Percentiles rank a stretch among this genome's conserved stretches.
These are phyloP conservation scores for Oncorhynchus gorbuscha DNA, from an alignment of 2,113 vertebrate species.

Conservation along the genomic window DNA sequence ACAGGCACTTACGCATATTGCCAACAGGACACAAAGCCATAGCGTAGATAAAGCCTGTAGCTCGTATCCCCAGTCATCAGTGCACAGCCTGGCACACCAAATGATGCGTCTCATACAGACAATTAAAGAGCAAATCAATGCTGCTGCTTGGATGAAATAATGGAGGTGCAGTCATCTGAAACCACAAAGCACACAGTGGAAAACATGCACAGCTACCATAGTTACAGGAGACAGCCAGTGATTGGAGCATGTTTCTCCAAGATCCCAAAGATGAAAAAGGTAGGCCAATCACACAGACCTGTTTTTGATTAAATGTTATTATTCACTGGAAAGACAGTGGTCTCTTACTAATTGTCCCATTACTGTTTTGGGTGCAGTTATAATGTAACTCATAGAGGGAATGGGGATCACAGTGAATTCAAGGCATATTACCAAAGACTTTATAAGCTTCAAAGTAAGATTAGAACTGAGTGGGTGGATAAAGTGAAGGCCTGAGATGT, in stretches of 20 bases:
- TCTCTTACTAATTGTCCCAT: constrained; percentile 24
- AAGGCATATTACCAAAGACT: constrained; percentile 12
- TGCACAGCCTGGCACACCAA: constrained; percentile 44
- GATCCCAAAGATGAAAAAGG: constrained; percentile 36
- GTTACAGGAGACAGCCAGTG: constrained; percentile 22
- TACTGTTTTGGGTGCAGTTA: constrained; percentile 13
- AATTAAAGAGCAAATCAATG: constrained; percentile 71
- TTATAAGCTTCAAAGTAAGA: constrained; percentile 21
- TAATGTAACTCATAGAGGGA: constrained; percentile 7
- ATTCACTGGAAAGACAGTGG: constrained; percentile 10
- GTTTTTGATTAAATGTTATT: constrained; percentile 46
- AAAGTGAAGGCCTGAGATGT: constrained; percentile 22
- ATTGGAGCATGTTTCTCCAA: constrained; percentile 24
- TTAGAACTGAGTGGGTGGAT: constrained; percentile 38
- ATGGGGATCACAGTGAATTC: constrained; percentile 17
- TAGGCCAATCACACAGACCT: constrained; percentile 30
- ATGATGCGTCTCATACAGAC: constrained; percentile 65
- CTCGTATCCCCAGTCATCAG: constrained; percentile 33
- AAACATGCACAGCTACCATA: constrained; percentile 31
- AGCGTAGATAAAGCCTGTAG: constrained; percentile 6
- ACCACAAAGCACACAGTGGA: constrained; percentile 44
- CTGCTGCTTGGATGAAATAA: constrained; percentile 48
- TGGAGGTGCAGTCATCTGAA: constrained; percentile 31
- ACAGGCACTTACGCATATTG: constrained; percentile 33
- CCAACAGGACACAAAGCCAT: background rate